Conservation (phyloP, 2,888 invertebrate species). For the Amiota minor region DNA sequence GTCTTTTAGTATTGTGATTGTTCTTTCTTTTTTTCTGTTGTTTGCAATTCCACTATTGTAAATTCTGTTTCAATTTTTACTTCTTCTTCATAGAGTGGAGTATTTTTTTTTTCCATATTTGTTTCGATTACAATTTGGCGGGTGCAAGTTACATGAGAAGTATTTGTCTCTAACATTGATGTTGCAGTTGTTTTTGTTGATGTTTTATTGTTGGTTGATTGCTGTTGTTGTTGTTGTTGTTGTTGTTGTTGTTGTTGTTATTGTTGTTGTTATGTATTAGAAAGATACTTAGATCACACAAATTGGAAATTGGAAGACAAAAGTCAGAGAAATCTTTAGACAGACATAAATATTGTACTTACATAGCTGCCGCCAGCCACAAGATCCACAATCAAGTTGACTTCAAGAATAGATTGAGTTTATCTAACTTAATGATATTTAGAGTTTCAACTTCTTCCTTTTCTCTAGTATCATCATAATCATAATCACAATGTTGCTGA, state of each 20-base stretch:
- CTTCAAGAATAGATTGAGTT: not conserved
- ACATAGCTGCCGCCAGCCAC: not conserved
- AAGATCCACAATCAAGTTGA: not conserved
- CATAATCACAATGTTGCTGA: too few relatives aligned
- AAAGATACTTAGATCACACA: too few relatives aligned
- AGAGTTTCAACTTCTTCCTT: too few relatives aligned
- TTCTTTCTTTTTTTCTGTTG: conserved; percentile 37
- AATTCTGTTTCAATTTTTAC: too few relatives aligned
- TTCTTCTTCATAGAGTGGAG: too few relatives aligned
- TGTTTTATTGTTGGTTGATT: not conserved
- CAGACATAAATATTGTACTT: too few relatives aligned
- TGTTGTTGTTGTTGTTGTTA: conserved; percentile 1
- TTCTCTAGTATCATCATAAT: too few relatives aligned
- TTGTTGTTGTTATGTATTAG: not conserved
- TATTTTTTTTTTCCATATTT: not conserved
- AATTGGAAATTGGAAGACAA: too few relatives aligned
- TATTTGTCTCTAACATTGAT: conserved; percentile 27
- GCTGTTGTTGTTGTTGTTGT: not conserved
- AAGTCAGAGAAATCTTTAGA: too few relatives aligned
- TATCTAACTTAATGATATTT: not conserved
- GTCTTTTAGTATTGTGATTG: conserved; percentile 2
- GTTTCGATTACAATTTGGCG: conserved; percentile 53
- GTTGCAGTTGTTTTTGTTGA: conserved; percentile 49
- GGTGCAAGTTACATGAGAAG: conserved; percentile 51
- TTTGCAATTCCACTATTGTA: not conserved